Evolutionary conservation across 2,888 invertebrate species (phyloP), one percentile per base, ranked within the genome.

Genomic region (Bedellia somnulentella): DNA sequence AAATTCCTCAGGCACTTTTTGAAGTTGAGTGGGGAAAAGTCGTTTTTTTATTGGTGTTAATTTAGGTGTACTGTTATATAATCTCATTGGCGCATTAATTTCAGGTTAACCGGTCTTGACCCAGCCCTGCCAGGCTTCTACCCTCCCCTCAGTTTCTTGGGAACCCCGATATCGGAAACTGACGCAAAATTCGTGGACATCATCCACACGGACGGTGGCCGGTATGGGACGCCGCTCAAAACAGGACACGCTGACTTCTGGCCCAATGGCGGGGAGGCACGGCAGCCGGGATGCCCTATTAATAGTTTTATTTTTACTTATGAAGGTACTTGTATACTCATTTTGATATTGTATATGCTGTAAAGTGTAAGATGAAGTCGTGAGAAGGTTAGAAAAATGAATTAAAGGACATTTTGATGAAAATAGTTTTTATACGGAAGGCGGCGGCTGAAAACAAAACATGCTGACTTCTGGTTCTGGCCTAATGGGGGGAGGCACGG

Each of bases 141-240:
- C 40, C 47, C 57, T 0, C 31, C 55, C 0, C 11, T 67, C 2
- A 14, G 11, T n/a, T 2, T 30, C 12, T 30, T 58, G 1, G 50
- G 50, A 1, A 31, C 36, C 0, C 54, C 52, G 1, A 42, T 78
- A 21, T 25, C 40, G 0, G 2, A 40, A 0, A 12, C 38, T 0
- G 77, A 73, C 30, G 80, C 79, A 0, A 11, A 13, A 0, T 78
- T 76, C 37, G 79, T 79, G 15, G 79, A 78, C 40, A 46, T 58
- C 2, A 54, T 79, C 24, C 79, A 79, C 42, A 77, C 79, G 0
- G 78, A 11, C 10, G 10, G 4, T 10, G 71, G 70, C 0, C 41
- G 55, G 12, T 71, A 51, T 33, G 79, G 79, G 0, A 43, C 57
- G 1, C 49, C 54, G 0, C 17, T 34, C 1, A 27, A 27, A 2